Evolutionary conservation across 2,797 vertebrate species (phyloP), one percentile per base, ranked within the genome.

Genomic region (Cryptoprocta ferox): DNA sequence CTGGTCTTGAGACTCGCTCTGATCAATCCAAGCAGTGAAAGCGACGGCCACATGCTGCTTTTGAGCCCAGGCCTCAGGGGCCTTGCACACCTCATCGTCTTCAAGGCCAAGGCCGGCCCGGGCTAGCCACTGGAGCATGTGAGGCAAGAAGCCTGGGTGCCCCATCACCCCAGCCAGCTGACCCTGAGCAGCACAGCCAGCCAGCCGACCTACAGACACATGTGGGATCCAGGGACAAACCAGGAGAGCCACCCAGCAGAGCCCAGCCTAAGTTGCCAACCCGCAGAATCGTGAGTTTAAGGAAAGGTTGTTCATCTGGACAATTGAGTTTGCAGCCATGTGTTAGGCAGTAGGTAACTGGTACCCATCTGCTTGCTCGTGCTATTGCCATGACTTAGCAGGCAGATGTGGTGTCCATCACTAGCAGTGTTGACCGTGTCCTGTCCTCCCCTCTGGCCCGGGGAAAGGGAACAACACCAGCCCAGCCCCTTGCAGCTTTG

Each of bases 41-140:
- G 35, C 24, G 18, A 42, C 5, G 42, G 48, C 13, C 48, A 48
- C 13, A 3, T 3, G 28, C 15, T 14, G 19, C 18, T 11, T 56
- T 73, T 19, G 70, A 19, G 18, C 42, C 76, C 26, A 12, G 48
- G 39, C 50, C 50, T n/a, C 2, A 14, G 6, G 53, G 42, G 70
- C 15, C 35, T 19, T 56, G 71, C 12, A 5, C 15, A 2, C 28
- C 24, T 42, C 42, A 13, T 48, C 12, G 3, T 19, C 32, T 76
- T 59, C 13, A 42, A 14, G 0, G 7, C 0, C 21, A 63, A 65
- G 45, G n/a, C 10, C 10, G 13, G 12, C 24, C 14, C 2, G 12
- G 3, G 19, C 4, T 1, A 16, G 24, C 18, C 35, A 12, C 9
- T 6, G 32, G 11, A 11, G n/a, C 11, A 6, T 0, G 3, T 2